Evolutionary conservation across 2,113 vertebrate genomes (phyloP), one percentile per base, ranked within the genome.

Genomic region (Chionomys nivalis): DNA sequence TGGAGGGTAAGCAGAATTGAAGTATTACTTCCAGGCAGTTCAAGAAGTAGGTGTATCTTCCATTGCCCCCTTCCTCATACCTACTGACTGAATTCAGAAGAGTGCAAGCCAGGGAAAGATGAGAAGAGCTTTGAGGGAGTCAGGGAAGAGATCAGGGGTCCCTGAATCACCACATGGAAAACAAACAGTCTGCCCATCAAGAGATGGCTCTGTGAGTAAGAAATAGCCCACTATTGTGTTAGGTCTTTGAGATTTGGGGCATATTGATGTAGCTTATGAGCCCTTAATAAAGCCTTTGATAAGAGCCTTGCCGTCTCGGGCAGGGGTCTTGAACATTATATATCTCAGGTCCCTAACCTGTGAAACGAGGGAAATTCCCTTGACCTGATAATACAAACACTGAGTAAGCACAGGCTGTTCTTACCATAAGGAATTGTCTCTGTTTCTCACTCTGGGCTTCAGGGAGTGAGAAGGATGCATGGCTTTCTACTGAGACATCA

Each of bases 381-480:
- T 55, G 68, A 5, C 39, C 23, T 75, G 36, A 95, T 10, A 58
- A 89, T 91, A 36, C 36, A 89, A 94, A 49, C 85, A 31, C 87
- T 94, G n/a, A 19, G 36, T 61, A 58, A 93, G 63, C 79, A 12
- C 63, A 44, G 7, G 31, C 78, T 89, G 42, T 36, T 94, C 3
- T 83, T 78, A 89, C 66, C 92, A 78, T 92, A 76, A 70, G 85
- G 93, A 26, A 42, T 66, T 87, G 1, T 77, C 47, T n/a, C 42
- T 36, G 0, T 76, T 77, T 10, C 9, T 92, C 36, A 42, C 4
- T 82, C 26, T 87, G 66, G n/a, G 93, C 42, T 63, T 36, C 23
- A 4, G 66, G n/a, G 72, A 94, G 5, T 13, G 82, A 70, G 23
- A 91, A 87, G 9, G 68, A 75, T 95, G 75, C 55, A 95, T 95